Evolutionary conservation across 64 coral and sea anemone species (phyloP), one percentile per base, ranked within the genome.

Genomic region (Stichodactyla helianthus): DNA sequence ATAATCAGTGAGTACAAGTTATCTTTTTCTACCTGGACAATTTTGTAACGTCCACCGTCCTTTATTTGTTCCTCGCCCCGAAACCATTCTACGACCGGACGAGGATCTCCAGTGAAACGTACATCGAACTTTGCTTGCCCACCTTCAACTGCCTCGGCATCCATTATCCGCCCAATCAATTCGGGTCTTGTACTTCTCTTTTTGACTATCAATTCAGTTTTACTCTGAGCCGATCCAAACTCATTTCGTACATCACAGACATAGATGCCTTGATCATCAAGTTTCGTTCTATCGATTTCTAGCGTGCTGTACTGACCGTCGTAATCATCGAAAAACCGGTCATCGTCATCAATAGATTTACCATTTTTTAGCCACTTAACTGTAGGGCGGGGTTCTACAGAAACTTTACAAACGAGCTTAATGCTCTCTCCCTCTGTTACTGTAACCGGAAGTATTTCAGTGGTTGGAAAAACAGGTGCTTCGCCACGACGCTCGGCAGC

Each of bases 41-140:
- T 77, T 63, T 88, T 87, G 67, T 92, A 93, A 20, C 79, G 88
- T 14, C 91, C 76, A 27, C 83, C 89, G 57, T 97, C 84, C 11
- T 86, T 86, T 17, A 97, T 89, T 14, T 86, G 88, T 57, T 93
- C 88, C 70, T 82, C 87, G 20, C 91, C 94, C 83, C 91, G 91
- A 31, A 90, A 86, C 94, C 94, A 97, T 26, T 97, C 94, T 25
- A 97, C 91, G 81, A 89, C 91, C 57, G 94, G 91, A 87, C 93
- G 86, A 51, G 94, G 94, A 63, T 87, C 62, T 50, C 94, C 94
- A 62, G 91, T 82, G 16, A 93, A 87, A 4, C 76, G 56, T 50
- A 87, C 82, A 74, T 89, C 88, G 68, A 97, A 97, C 25, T 85
- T 77, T 53, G 88, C 94, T 53, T 89, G 19, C 16, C 88, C 86